Conservation (phyloP, 2,888 invertebrate species). For the Xanthostigma xanthostigma region DNA sequence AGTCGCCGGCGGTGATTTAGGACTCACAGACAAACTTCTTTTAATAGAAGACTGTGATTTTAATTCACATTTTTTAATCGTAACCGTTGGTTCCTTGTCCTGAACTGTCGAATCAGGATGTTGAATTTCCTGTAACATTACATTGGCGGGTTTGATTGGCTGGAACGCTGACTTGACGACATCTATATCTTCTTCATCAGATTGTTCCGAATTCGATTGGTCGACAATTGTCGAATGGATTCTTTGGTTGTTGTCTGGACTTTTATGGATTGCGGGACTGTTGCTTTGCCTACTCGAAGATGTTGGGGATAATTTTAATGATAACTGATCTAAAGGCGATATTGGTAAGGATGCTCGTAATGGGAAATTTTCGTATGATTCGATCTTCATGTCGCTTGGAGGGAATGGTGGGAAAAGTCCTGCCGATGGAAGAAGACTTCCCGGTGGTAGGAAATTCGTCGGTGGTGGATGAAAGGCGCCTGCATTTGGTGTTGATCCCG, state of each 20-base stretch:
- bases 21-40: conserved; percentile 30
- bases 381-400: conserved; percentile 26
- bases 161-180: conserved; percentile 63
- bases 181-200: conserved; percentile 58
- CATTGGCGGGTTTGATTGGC: conserved; percentile 44
- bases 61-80: conserved; percentile 33
- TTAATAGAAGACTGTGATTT: conserved; percentile 44
- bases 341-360: conserved; percentile 17
- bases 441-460: conserved; percentile 15
- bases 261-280: conserved; percentile 30
- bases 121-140: conserved; percentile 35
- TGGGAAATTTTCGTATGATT: conserved; percentile 21
- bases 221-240: conserved; percentile 44
- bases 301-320: conserved; percentile 34
- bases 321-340: conserved; percentile 24
- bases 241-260: conserved; percentile 32
- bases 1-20: conserved; percentile 27
- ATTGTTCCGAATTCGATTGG: conserved; percentile 43
- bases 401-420: conserved; percentile 40
- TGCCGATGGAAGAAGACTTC: conserved; percentile 39
- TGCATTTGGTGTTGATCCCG: conserved; percentile 13
- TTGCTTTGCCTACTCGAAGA: conserved; percentile 36
- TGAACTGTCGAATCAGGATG: conserved; percentile 44
- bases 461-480: conserved; percentile 13
- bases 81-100: conserved; percentile 27